These are phyloP conservation scores for Girardinus metallicus DNA, from an alignment of 2,797 vertebrate species.

Conservation along the genomic window DNA sequence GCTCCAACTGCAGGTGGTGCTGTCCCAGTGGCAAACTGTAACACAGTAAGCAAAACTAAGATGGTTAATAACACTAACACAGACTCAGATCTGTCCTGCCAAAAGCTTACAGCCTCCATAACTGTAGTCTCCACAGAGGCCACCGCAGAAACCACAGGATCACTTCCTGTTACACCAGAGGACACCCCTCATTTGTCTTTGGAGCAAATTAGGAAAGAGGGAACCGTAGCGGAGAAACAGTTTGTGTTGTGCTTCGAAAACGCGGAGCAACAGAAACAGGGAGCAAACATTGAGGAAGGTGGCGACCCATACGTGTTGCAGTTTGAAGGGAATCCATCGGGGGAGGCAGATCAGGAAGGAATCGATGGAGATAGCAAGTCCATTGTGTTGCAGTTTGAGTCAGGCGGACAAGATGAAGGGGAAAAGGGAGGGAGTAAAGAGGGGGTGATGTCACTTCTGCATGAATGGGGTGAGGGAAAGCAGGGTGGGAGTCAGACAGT, in stretches of 20 bases:
- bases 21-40: slow-evolving; percentile 34
- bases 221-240: slow-evolving; percentile 68
- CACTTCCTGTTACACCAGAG: slow-evolving; percentile 32
- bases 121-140: slow-evolving; percentile 31
- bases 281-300: slow-evolving; percentile 54
- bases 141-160: slow-evolving; percentile 37
- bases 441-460: slow-evolving; percentile 81
- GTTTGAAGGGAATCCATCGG: slow-evolving; percentile 71
- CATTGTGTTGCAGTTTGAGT: slow-evolving; percentile 79
- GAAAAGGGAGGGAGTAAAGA: slow-evolving; percentile 66
- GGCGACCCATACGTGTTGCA: slow-evolving; percentile 79
- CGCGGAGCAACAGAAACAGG: slow-evolving; percentile 66
- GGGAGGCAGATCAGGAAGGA: slow-evolving; percentile 49
- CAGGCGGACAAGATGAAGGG: slow-evolving; percentile 66
- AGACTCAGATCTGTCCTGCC: slow-evolving; percentile 31
- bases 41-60: slow-evolving; percentile 12
- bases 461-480: slow-evolving; percentile 77
- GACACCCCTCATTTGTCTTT: slow-evolving; percentile 31
- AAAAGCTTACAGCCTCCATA: slow-evolving; percentile 22
- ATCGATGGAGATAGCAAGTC: slow-evolving; percentile 71
- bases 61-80: slow-evolving; percentile 26
- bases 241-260: slow-evolving; percentile 83
- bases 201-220: slow-evolving; percentile 49
- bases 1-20: slow-evolving; percentile 37
- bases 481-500: slow-evolving; percentile 51